Base-by-base conservation (phyloP, 1,140 invertebrate genomes). In the Pseudomyrmex pallidus region DNA sequence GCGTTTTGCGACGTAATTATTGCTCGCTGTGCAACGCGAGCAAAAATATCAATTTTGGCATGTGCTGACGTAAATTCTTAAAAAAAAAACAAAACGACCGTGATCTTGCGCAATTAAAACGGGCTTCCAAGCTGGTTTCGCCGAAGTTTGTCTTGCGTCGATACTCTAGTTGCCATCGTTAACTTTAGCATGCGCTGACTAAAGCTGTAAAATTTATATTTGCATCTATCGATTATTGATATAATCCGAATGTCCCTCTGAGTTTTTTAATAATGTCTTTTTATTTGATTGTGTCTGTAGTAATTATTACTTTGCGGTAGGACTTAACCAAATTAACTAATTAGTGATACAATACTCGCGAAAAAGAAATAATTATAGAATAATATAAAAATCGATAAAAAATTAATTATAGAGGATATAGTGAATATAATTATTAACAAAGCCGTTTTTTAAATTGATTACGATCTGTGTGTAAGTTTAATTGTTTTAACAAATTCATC, bases 151-250 rank as follows among this genome's bases (percentile, higher is more conserved):
- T 35, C 35, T 35, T 78, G 76, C 54, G 59, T 70, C 44, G 66
- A n/a, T 59, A 68, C 20, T 35, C 35, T 78, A 80, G 76, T 59
- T 61, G 66, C 76, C 22, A 50, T 8, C 20, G 57, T 68, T 67
- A 57, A 78, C 35, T 10, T 10, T 72, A 72, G 76, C 76, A 80
- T 72, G 76, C 67, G 54, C 54, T 70, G 15, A 50, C n/a, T 66
- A 54, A 76, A 54, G 66, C 54, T 56, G 20, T 57, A 44, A 80
- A 1, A 77, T 66, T 66, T 77, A 8, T 77, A 8, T 77, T 67
- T 67, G 74, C 74, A 77, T 77, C 59, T 74, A 59, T 46, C 13
- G 15, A 76, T 77, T 76, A n/a, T 54, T 54, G 9, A 25, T 56
- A 77, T 56, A 77, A 77, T 77, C 48, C 17, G 25, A 67, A 67